Evolutionary conservation across 1,140 invertebrate genomes (phyloP), one percentile per base, ranked within the genome.

Genomic region (Zaprionus kolodkinae): DNA sequence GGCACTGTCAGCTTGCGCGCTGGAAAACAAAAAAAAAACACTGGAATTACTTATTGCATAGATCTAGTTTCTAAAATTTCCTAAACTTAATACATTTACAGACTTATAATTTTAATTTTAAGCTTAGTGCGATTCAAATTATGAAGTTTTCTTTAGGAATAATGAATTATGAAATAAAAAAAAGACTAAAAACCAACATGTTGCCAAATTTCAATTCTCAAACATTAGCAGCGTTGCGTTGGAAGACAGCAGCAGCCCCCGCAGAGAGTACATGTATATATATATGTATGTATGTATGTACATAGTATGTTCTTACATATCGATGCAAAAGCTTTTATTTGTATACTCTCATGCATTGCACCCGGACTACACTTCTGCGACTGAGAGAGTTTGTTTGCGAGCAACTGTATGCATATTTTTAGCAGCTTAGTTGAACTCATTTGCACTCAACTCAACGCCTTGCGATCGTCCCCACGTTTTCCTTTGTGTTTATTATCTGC

Each of bases 361-460:
- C 36, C 40, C 15, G 10, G 30, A 40, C 27, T 33, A 15, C 54
- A 25, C 15, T 36, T 38, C 11, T 25, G 10, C 17, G 17, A 9
- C 36, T 36, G 17, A 17, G 50, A 15, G 43, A 38, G 38, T 38
- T 7, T 35, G 36, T 67, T 35, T 67, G 48, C 43, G n/a, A 27
- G 38, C 43, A 21, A 55, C 45, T 48, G 35, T 21, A 21, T 57
- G 55, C 68, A 80, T 87, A 87, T 87, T 87, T 81, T 67, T 87
- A 89, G 85, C 85, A 74, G 74, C 80, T 87, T 74, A 78, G 85
- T 78, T 87, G 84, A 87, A 89, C 83, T 87, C 85, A 87, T 87
- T 87, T 87, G 83, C 85, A 88, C 85, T 72, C 69, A 77, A 59
- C 65, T 56, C 38, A 56, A 36, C 61, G 65, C 35, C 70, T 69